phyloP scores from a whole-genome alignment of 1,140 invertebrate genomes.

The Steinernema feltiae region DNA sequence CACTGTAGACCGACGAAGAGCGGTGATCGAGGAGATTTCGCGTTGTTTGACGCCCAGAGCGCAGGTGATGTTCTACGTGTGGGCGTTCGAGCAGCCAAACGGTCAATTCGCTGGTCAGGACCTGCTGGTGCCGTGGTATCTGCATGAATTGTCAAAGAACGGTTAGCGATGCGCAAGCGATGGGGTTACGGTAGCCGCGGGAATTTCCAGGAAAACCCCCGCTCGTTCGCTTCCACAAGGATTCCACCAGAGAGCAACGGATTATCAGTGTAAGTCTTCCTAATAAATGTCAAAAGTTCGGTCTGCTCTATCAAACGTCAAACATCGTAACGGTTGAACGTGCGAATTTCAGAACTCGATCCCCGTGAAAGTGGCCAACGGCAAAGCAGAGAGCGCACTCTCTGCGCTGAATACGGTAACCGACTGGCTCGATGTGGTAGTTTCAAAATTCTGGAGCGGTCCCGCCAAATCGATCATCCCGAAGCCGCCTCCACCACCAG shows the following conservation, averaged over 20 bases:
- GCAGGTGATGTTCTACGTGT: slow-evolving; percentile 30
- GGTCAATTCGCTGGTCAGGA: slow-evolving; percentile 30
- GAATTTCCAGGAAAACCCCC: slow-evolving; percentile 29
- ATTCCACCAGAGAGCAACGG: slow-evolving; percentile 36
- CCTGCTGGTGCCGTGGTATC: slow-evolving; percentile 35
- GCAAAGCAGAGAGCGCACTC: slow-evolving; percentile 4
- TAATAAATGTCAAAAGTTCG: no score
- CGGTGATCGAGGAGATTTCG: slow-evolving; percentile 24
- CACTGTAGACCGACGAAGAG: slow-evolving; percentile 20
- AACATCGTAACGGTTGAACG: neutral
- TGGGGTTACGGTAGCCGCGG: neutral
- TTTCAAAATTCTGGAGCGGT: slow-evolving; percentile 21
- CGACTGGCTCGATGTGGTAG: slow-evolving; percentile 22
- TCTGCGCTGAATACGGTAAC: slow-evolving; percentile 17
- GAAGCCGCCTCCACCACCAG: neutral
- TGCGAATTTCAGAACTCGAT: slow-evolving; percentile 26
- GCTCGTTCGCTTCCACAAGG: slow-evolving; percentile 30
- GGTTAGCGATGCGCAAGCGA: slow-evolving; percentile 4
- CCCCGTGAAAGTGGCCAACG: neutral
- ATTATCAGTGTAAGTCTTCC: slow-evolving; percentile 27
- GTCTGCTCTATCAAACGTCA: no score
- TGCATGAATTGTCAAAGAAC: slow-evolving; percentile 34
- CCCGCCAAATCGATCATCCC: neutral
- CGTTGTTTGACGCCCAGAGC: slow-evolving; percentile 26
- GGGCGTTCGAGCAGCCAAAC: slow-evolving; percentile 38